phyloP scores from a whole-genome alignment of 2,113 vertebrate genomes.

The Gallinago jamesoni region DNA sequence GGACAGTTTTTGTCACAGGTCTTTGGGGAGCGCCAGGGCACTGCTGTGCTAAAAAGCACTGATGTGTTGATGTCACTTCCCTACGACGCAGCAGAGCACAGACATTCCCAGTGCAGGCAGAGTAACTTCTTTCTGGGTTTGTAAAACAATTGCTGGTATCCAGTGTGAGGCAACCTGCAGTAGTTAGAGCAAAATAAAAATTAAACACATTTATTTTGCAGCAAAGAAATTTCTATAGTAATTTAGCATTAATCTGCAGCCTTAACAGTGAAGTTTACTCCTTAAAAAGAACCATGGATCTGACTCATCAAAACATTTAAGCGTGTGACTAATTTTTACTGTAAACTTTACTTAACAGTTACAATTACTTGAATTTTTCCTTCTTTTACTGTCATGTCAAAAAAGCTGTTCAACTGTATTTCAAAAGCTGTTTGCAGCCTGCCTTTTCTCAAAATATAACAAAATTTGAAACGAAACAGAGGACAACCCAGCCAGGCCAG shows the following conservation, averaged over 20 bases:
- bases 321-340: neutral
- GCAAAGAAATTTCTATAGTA: neutral
- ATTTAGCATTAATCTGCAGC: neutral
- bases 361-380: neutral
- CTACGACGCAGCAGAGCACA: neutral
- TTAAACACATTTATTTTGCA: neutral
- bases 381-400: neutral
- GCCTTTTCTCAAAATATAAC: neutral
- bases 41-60: neutral
- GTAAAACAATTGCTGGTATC: neutral
- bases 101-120: neutral
- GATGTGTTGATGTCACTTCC: accelerated
- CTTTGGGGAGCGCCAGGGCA: neutral
- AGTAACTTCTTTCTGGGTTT: neutral
- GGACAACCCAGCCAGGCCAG: neutral
- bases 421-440: neutral
- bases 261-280: neutral
- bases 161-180: neutral
- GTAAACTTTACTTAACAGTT: neutral
- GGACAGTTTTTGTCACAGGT: neutral
- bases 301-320: neutral
- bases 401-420: neutral
- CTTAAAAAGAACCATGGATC: neutral
- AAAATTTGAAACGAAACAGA: neutral
- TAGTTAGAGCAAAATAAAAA: neutral